Evolutionary conservation across 92 coral and sea anemone genomes (phyloP).

Genomic region (Hydrozoanthus gracilis): DNA sequence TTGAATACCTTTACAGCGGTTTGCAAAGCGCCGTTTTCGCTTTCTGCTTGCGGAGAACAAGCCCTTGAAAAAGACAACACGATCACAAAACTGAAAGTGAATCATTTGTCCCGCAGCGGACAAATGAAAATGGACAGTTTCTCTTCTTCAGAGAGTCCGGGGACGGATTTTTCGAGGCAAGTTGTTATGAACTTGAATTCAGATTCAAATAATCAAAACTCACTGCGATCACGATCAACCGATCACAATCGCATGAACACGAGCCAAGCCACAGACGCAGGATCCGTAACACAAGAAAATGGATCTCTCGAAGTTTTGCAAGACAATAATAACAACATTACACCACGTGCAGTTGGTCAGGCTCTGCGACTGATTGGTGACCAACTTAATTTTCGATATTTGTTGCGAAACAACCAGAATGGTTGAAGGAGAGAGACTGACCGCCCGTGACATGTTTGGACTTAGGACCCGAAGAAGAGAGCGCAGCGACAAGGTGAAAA

Average conservation of each 20-base stretch:
- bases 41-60: not conserved
- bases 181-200: slow-evolving; percentile 34
- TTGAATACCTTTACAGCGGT: not conserved
- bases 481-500: slow-evolving; percentile 16
- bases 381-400: slow-evolving; percentile 66
- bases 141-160: slow-evolving; percentile 26
- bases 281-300: slow-evolving; percentile 77
- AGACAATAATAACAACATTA: slow-evolving; percentile 78
- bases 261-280: slow-evolving; percentile 65
- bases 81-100: slow-evolving; percentile 17
- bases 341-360: slow-evolving; percentile 85
- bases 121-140: slow-evolving; percentile 44
- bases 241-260: slow-evolving; percentile 34
- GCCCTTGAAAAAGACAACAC: not conserved
- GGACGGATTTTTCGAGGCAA: slow-evolving; percentile 15
- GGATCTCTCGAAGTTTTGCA: slow-evolving; percentile 54
- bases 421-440: slow-evolving; percentile 35
- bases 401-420: slow-evolving; percentile 60
- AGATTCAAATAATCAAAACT: slow-evolving; percentile 35
- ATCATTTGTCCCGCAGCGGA: slow-evolving; percentile 25
- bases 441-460: not conserved
- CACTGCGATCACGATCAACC: slow-evolving; percentile 26
- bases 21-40: slow-evolving; percentile 14
- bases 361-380: slow-evolving; percentile 86
- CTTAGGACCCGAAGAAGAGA: not conserved